Conservation (phyloP, 2,113 vertebrate genomes). For the Antechinus stuartii region DNA sequence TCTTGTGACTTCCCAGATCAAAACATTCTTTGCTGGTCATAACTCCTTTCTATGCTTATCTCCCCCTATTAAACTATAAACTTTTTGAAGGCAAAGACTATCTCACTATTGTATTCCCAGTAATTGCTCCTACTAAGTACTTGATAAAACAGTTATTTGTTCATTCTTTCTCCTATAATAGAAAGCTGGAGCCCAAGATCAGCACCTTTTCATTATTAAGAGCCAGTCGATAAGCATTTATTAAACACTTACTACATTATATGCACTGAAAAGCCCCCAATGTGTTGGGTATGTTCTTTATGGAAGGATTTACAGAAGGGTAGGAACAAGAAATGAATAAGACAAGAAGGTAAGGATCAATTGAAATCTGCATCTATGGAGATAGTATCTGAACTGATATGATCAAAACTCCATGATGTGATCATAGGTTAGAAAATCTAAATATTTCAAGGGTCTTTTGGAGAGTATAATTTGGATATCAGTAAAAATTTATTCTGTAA, state of each 20-base stretch:
- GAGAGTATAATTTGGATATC: not conserved
- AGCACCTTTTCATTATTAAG: not conserved
- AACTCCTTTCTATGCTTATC: not conserved
- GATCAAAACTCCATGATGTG: not conserved
- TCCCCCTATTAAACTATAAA: not conserved
- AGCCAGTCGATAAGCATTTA: not conserved
- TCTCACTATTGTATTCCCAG: not conserved
- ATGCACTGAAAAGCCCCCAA: not conserved
- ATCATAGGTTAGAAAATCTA: not conserved
- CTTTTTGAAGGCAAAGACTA: not conserved
- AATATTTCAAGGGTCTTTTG: not conserved
- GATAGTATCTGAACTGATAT: not conserved
- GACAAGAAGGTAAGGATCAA: not conserved
- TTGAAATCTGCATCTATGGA: not conserved
- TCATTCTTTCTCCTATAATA: not conserved
- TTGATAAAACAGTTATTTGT: not conserved
- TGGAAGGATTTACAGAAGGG: not conserved
- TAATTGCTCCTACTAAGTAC: not conserved
- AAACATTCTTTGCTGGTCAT: not conserved
- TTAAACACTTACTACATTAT: not conserved
- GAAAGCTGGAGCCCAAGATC: not conserved
- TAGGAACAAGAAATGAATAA: not conserved
- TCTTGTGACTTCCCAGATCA: not conserved
- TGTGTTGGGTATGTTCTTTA: not conserved
- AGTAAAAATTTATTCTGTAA: constrained; percentile 9